Percentiles rank a stretch among this genome's conserved stretches.
Conservation (phyloP, 1,140 invertebrate genomes). For the Planococcus citri region DNA sequence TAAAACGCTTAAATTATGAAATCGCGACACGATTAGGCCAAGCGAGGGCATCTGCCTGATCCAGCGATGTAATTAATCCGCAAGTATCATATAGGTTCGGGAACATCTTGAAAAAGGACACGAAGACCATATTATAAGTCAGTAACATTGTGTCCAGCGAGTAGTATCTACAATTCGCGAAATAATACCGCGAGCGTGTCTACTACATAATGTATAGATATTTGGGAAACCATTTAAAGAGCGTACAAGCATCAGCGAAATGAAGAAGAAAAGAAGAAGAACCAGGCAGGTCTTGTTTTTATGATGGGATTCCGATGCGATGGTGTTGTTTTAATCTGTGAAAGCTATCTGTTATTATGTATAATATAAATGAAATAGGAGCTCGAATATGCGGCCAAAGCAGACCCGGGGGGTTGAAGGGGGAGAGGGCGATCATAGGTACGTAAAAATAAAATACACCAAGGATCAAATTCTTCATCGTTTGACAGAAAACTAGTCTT, state of each 20-base stretch:
- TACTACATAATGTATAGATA: too few relatives aligned
- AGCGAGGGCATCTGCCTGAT: too few relatives aligned
- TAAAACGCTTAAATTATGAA: too few relatives aligned
- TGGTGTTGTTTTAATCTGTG: slow-evolving; percentile 19
- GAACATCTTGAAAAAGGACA: too few relatives aligned
- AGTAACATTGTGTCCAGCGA: too few relatives aligned
- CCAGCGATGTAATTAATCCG: too few relatives aligned
- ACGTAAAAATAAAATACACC: slow-evolving; percentile 2
- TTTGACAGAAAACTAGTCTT: slow-evolving; percentile 17
- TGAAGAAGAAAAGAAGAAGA: neutral
- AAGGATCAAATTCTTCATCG: slow-evolving; percentile 18
- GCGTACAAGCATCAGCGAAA: too few relatives aligned
- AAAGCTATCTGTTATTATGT: slow-evolving; percentile 20
- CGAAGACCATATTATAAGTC: too few relatives aligned
- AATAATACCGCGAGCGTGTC: neutral
- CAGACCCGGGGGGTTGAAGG: neutral
- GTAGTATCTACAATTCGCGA: too few relatives aligned
- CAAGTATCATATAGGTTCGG: too few relatives aligned
- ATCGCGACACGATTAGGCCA: too few relatives aligned
- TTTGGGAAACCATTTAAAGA: slow-evolving; percentile 2
- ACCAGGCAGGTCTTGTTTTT: neutral
- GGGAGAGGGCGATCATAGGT: too few relatives aligned
- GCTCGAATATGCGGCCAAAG: neutral
- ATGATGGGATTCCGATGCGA: slow-evolving; percentile 13
- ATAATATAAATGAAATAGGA: slow-evolving; percentile 18